Conservation (phyloP, 2,797 vertebrate species). For the Hephaestus fuliginosus region DNA sequence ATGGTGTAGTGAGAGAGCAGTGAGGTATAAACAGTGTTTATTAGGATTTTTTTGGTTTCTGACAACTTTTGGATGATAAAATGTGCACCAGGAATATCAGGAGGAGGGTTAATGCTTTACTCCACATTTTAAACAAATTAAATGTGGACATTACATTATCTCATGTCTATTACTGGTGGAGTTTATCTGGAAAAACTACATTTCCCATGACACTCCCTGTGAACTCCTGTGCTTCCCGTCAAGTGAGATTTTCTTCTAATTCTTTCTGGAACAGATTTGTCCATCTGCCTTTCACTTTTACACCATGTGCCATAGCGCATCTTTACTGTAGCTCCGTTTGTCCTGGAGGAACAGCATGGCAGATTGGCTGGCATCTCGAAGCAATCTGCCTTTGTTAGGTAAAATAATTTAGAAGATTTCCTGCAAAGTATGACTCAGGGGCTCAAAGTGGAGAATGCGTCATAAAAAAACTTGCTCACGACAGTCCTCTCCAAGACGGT, state of each 20-base stretch:
- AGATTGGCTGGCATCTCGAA: slow-evolving; percentile 30
- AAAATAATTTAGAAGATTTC: slow-evolving; percentile 37
- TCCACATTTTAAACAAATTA: neutral
- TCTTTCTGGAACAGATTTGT: slow-evolving; percentile 9
- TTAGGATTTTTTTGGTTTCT: too few species aligned
- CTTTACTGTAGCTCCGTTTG: slow-evolving; percentile 16
- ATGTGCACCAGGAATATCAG: too few species aligned
- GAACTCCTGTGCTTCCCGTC: neutral
- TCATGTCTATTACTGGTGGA: neutral
- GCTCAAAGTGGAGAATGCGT: slow-evolving; percentile 1
- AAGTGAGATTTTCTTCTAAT: neutral
- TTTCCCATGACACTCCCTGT: neutral
- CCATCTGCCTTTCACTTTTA: slow-evolving; percentile 13
- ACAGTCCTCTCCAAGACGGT: neutral
- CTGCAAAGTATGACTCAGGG: slow-evolving; percentile 6
- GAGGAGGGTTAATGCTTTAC: neutral
- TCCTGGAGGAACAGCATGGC: slow-evolving; percentile 9
- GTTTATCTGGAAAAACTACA: slow-evolving; percentile 2
- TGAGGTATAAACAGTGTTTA: too few species aligned
- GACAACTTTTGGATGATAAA: too few species aligned
- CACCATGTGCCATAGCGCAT: slow-evolving; percentile 1
- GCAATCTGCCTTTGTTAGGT: slow-evolving; percentile 23
- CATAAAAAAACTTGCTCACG: neutral
- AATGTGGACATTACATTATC: neutral
- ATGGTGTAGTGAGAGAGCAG: too few species aligned